These are phyloP conservation scores for Zaprionus africanus DNA, from an alignment of 1,140 invertebrate species.

Conservation along the genomic window DNA sequence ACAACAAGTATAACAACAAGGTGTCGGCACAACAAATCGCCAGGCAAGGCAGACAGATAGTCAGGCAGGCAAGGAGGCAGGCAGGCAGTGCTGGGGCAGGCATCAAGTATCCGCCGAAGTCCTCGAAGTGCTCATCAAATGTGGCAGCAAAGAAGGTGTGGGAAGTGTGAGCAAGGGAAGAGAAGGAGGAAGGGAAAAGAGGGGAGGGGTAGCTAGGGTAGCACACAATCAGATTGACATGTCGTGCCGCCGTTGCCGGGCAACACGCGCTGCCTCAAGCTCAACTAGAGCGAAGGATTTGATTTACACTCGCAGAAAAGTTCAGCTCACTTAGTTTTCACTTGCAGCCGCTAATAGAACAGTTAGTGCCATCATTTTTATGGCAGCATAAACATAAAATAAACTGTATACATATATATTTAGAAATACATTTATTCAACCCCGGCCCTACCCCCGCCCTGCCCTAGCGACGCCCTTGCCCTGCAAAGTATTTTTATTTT, in stretches of 20 bases:
- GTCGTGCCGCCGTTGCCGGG: not conserved
- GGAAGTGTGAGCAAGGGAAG: not conserved
- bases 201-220: not conserved
- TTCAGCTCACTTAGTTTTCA: not conserved
- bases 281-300: not conserved
- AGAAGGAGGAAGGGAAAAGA: not conserved
- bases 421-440: constrained; percentile 5
- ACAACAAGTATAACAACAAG: constrained; percentile 11
- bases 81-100: not conserved
- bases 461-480: not conserved
- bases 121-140: constrained; percentile 7
- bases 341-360: not conserved
- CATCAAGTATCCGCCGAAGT: not conserved
- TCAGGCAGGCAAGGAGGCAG: not conserved
- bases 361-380: constrained; percentile 32
- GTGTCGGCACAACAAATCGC: constrained; percentile 5
- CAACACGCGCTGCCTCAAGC: not conserved
- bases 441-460: not conserved
- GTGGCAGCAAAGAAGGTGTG: not conserved
- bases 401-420: constrained; percentile 18
- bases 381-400: constrained; percentile 57
- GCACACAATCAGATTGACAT: not conserved
- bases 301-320: not conserved
- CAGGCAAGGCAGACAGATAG: not conserved
- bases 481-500: not conserved